Percentiles rank a stretch among this genome's conserved stretches.
Evolutionary conservation across 1,140 invertebrate genomes (phyloP).

Genomic region (Hormaphis cornu): DNA sequence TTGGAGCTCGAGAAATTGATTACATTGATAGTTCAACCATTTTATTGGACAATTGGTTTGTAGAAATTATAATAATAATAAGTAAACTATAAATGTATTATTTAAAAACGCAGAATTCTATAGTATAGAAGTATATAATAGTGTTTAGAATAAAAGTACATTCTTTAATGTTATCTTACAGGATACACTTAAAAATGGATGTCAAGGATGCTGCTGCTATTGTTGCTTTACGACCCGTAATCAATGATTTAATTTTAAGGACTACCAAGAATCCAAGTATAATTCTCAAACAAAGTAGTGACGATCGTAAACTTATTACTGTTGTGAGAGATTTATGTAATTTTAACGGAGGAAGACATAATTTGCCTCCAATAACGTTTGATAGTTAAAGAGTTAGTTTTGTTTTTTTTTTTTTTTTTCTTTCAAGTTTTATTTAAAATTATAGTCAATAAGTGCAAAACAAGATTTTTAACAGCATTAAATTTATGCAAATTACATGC

Average conservation of each 20-base stretch:
- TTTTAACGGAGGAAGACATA: conserved; percentile 59
- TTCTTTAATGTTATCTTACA: conserved; percentile 38
- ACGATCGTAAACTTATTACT: conserved; percentile 49
- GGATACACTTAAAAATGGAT: conserved; percentile 82
- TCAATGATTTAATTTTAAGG: conserved; percentile 74
- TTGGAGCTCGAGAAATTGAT: conserved; percentile 73
- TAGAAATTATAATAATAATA: neutral
- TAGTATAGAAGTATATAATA: too few relatives aligned
- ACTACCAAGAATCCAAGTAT: conserved; percentile 67
- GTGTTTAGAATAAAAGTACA: too few relatives aligned
- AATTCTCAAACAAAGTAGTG: conserved; percentile 47
- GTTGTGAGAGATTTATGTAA: conserved; percentile 60
- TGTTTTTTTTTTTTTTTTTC: too few relatives aligned
- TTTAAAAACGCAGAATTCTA: too few relatives aligned
- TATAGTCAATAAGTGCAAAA: too few relatives aligned
- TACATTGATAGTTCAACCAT: conserved; percentile 54
- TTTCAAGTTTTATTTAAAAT: too few relatives aligned
- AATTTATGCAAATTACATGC: too few relatives aligned
- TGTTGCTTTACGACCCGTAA: conserved; percentile 71
- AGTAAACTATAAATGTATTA: neutral
- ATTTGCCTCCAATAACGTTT: neutral
- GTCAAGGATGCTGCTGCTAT: conserved; percentile 66
- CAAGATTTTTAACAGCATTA: too few relatives aligned
- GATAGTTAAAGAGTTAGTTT: too few relatives aligned
- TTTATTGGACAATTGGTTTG: conserved; percentile 70